Conservation (phyloP, 2,888 invertebrate species). For the Argynnis bischoffii region DNA sequence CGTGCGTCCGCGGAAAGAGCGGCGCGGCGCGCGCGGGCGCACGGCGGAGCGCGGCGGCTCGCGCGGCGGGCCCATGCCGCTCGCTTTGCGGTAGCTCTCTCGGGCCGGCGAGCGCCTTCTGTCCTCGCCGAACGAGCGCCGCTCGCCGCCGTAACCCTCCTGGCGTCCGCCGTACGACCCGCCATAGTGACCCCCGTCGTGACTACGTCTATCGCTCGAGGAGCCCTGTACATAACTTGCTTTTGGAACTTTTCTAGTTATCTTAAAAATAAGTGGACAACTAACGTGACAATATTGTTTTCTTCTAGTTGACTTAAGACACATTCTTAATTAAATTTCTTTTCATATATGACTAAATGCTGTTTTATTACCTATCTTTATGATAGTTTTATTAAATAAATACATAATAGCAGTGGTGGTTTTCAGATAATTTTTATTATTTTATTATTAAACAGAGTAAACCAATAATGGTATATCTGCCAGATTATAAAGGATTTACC, state of each 20-base stretch:
- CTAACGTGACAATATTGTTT: neutral
- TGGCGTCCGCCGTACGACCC: slow-evolving; percentile 81
- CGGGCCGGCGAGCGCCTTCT: slow-evolving; percentile 80
- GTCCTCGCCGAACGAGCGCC: slow-evolving; percentile 79
- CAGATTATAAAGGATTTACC: slow-evolving; percentile 12
- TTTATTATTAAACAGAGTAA: slow-evolving; percentile 7
- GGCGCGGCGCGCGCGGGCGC: slow-evolving; percentile 79
- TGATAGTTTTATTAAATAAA: slow-evolving; percentile 4
- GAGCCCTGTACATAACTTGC: slow-evolving; percentile 80
- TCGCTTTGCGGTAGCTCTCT: slow-evolving; percentile 74
- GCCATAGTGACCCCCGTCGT: slow-evolving; percentile 82
- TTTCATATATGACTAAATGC: neutral
- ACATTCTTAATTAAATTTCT: no score
- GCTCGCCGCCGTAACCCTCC: slow-evolving; percentile 78
- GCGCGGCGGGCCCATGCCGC: slow-evolving; percentile 77
- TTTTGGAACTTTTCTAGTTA: slow-evolving; percentile 54
- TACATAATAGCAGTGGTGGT: neutral
- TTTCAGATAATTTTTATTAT: neutral
- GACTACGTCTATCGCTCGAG: slow-evolving; percentile 81
- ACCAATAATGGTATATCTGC: slow-evolving; percentile 23
- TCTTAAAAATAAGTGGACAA: slow-evolving; percentile 47
- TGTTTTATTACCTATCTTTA: neutral
- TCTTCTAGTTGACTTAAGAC: slow-evolving; percentile 3
- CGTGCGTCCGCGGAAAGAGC: slow-evolving; percentile 78
- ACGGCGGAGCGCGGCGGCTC: slow-evolving; percentile 61